Evolutionary conservation across 1,140 invertebrate genomes (phyloP), one percentile per base, ranked within the genome.

Genomic region (Zaprionus vittiger): DNA sequence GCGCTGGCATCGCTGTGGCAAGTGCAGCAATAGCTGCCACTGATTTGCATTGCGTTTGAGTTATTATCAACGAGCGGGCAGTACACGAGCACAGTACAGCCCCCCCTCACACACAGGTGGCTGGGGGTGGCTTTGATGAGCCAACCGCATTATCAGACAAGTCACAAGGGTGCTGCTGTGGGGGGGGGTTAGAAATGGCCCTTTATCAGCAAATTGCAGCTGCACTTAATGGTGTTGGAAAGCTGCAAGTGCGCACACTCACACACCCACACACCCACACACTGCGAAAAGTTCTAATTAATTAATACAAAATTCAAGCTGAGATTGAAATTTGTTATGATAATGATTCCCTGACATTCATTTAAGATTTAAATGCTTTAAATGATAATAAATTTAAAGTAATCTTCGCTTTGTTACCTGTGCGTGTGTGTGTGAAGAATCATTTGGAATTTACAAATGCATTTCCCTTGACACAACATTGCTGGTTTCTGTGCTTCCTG

Each of bases 361-460:
- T 22, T 15, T n/a, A n/a, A 49, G 17, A 47, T 9, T 20, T 52
- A 12, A 41, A 20, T 52, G 47, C 22, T 52, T 52, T 20, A 20
- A 79, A 34, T 34, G 31, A 34, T 34, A 4, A 34, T 34, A 34
- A 34, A 72, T 72, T 73, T 65, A 47, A 38, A 77, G 47, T 60
- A 49, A 41, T 17, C 52, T 64, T 24, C 65, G 73, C 14, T 15
- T 34, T 41, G 24, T 37, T 41, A 55, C 47, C 65, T 47, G 2
- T 24, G 22, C n/a, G 31, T 38, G 37, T 47, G 17, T 49, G 22
- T 71, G 41, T 38, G 49, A 37, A 80, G 56, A 85, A 76, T 73
- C 61, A 78, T 78, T 90, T 90, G 77, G 68, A 85, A 52, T 52
- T 90, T 90, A 80, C 79, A 77, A 82, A 85, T 90, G 79, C 85